A percentile compares a stretch with the other conserved stretches of the same genome.
phyloP scores from a whole-genome alignment of 2,888 invertebrate species.

The Stegophylla sp. region DNA sequence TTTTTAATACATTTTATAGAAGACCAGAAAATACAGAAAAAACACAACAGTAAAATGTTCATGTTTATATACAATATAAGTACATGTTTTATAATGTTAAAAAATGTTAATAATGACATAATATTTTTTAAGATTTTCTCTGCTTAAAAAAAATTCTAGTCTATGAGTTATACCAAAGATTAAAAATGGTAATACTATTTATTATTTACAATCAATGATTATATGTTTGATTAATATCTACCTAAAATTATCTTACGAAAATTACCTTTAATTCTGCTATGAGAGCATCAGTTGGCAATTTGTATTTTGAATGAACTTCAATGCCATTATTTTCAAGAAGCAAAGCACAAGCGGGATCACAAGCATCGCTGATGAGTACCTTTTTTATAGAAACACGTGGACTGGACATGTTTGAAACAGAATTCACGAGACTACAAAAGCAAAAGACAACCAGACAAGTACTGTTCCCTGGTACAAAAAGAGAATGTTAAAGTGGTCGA shows the following conservation, averaged over 20 bases:
- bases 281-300: conserved; percentile 76
- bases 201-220: too few species aligned
- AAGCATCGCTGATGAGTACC: conserved; percentile 91
- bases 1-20: too few species aligned
- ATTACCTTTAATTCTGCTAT: conserved; percentile 81
- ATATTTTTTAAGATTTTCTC: background rate
- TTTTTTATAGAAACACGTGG: conserved; percentile 69
- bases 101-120: background rate
- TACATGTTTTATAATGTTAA: too few species aligned
- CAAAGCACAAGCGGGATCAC: conserved; percentile 84
- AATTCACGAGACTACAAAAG: background rate
- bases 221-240: too few species aligned
- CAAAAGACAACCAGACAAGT: background rate
- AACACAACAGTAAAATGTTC: too few species aligned
- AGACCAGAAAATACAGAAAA: too few species aligned
- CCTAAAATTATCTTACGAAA: conserved; percentile 1
- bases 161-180: background rate
- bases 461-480: background rate
- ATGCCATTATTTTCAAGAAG: conserved; percentile 80
- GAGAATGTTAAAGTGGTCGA: background rate
- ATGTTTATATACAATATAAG: too few species aligned
- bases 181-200: too few species aligned
- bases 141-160: background rate
- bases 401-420: conserved; percentile 16
- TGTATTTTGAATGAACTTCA: conserved; percentile 79